Evolutionary conservation across 1,140 invertebrate species (phyloP), one percentile per base, ranked within the genome.

Genomic region (Zelostemma sp.): DNA sequence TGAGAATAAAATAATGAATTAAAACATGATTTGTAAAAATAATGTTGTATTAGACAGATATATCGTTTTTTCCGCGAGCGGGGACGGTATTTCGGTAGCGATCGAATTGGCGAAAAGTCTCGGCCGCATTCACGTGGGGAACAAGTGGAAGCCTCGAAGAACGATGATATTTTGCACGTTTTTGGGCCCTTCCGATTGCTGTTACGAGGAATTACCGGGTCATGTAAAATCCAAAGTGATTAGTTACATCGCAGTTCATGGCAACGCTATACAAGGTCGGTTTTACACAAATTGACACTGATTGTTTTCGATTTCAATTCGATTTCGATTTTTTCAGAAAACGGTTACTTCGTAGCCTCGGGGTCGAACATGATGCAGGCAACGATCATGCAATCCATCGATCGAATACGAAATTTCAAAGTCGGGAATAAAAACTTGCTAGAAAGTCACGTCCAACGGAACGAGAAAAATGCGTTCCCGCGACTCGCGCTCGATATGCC

Each of bases 161-260:
- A 78, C 74, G 1, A 38, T 85, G 6, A 75, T 80, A n/a, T 82
- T 86, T 58, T 82, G 82, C 28, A 47, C 83, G 6, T 84, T 78
- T 12, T 53, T 76, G 0, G 69, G 74, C 18, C 73, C 75, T 0
- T 57, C 25, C 4, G 74, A 84, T 35, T 45, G 60, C 47, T 86
- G 84, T 25, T 53, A 68, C 11, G 49, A 76, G 6, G 56, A 63
- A 45, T 48, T 86, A 9, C 61, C 77, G 0, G 38, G 14, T 57
- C 76, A 79, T 35, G 49, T 76, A 3, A 72, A 68, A 40, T 57
- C 60, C 0, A 84, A 77, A 40, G 56, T 82, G 33, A 68, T 83
- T 6, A 79, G 77, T 51, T 84, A 82, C 33, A 49, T 81, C 8
- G 70, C 74, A 11, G 56, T 84, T 35, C 74, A 80, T 21, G 73